Evolutionary conservation across 2,797 vertebrate genomes (phyloP), one percentile per base, ranked within the genome.

Genomic region (Microchirus variegatus): DNA sequence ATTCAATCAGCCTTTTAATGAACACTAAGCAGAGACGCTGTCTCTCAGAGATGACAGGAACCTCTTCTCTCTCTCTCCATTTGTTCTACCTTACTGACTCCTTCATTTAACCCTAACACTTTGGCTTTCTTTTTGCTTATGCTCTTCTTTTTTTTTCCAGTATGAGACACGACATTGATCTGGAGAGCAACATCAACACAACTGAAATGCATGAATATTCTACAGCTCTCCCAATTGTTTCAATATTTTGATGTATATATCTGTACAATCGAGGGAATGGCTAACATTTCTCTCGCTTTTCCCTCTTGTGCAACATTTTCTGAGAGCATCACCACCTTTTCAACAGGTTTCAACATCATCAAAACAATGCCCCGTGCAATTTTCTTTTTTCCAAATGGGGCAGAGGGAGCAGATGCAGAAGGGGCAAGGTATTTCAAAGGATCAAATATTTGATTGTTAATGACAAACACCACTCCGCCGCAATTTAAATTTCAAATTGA

Each of bases 371-470:
- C 76, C 63, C 2, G 16, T 57, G 67, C 38, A 49, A 47, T 64
- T 48, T 38, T 62, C 53, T 64, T 48, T 38, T 62, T 55, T 62
- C 61, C 43, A 77, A 73, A 36, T 12, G 18, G 69, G 59, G 59
- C 63, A 70, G 17, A 44, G 52, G 71, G 59, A 40, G 59, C 71
- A 55, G 70, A 73, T 63, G 56, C 60, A 57, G 38, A 64, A 53
- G 50, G 57, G 70, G 56, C 54, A 81, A 85, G 81, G 84, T 90
- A 88, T 90, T 92, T 78, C 84, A 74, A 49, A 15, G 82, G 84
- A 91, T 90, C 89, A 92, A 92, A 94, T 92, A 92, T 94, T 92
- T 93, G 90, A 92, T 92, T 91, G 85, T 76, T 91, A 91, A 93
- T 91, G 92, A 93, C 91, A 93, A 93, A 93, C 87, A 92, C 78